phyloP scores from a whole-genome alignment of 1,140 invertebrate genomes.

The Dendroctonus valens region DNA sequence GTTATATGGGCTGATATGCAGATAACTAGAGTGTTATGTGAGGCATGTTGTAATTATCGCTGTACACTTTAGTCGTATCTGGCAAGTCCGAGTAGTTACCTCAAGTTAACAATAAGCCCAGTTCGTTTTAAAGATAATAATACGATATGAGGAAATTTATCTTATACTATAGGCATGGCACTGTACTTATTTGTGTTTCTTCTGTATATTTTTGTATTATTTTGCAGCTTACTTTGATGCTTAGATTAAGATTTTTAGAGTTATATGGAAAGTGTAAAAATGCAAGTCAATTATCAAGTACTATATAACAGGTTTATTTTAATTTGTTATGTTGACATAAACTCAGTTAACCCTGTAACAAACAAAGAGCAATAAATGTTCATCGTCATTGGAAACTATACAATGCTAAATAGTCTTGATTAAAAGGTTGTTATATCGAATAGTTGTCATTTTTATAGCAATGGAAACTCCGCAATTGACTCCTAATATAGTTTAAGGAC shows the following conservation, averaged over 20 bases:
- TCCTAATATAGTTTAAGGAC: no score
- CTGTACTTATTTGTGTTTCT: slow-evolving; percentile 41
- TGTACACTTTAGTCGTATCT: slow-evolving; percentile 4
- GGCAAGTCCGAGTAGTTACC: slow-evolving; percentile 42
- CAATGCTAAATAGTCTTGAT: no score
- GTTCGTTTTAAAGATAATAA: slow-evolving; percentile 26
- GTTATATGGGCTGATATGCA: background rate
- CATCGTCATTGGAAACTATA: no score
- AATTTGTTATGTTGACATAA: background rate
- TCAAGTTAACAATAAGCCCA: slow-evolving; percentile 36
- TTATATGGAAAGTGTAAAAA: slow-evolving; percentile 18
- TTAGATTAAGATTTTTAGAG: slow-evolving; percentile 17
- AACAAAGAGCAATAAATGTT: background rate
- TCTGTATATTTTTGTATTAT: slow-evolving; percentile 38
- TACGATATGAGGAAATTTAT: slow-evolving; percentile 32
- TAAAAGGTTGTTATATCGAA: no score
- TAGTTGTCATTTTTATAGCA: no score
- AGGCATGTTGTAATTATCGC: background rate
- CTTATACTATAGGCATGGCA: slow-evolving; percentile 34
- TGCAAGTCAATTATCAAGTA: slow-evolving; percentile 31
- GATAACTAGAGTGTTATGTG: background rate
- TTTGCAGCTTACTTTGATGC: slow-evolving; percentile 19
- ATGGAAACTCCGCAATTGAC: no score
- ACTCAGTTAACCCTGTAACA: background rate
- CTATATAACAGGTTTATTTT: background rate